Percentiles rank a stretch among this genome's conserved stretches.
phyloP scores from a whole-genome alignment of 1,140 invertebrate genomes.

The Zaprionus vittiger region DNA sequence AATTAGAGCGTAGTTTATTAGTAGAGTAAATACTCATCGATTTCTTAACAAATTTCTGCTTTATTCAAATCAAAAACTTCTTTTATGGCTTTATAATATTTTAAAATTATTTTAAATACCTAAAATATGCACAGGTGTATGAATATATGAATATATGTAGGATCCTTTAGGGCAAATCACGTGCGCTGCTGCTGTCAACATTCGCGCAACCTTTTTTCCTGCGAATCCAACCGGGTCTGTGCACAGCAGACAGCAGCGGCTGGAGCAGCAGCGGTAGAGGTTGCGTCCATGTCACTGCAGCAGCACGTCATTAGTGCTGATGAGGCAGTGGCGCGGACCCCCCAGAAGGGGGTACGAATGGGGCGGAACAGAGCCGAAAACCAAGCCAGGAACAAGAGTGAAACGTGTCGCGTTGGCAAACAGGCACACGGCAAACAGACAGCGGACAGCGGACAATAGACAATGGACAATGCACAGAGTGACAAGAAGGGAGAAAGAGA shows the following conservation, averaged over 20 bases:
- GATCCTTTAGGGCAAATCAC: background rate
- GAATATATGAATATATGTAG: background rate
- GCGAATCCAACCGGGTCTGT: background rate
- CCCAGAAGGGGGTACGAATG: background rate
- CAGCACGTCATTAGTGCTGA: conserved; percentile 77
- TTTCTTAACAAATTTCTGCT: too few species aligned
- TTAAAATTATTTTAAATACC: background rate
- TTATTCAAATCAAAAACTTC: too few species aligned
- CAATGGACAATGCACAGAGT: background rate
- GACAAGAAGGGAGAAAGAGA: background rate
- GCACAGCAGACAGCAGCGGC: conserved; percentile 3
- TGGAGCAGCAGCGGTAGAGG: conserved; percentile 9
- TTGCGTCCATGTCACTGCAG: conserved; percentile 66
- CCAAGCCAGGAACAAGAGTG: conserved; percentile 16
- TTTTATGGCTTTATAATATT: background rate
- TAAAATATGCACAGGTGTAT: background rate
- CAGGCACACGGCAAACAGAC: conserved; percentile 28
- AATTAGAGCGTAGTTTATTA: too few species aligned
- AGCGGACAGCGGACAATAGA: conserved; percentile 9
- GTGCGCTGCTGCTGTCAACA: background rate
- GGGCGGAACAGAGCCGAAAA: background rate
- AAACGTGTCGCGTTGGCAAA: conserved; percentile 41
- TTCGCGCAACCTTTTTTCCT: background rate
- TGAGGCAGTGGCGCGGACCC: conserved; percentile 54
- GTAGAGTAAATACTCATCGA: too few species aligned